Evolutionary conservation across 2,113 vertebrate genomes (phyloP).

Genomic region (Notothenia coriiceps): DNA sequence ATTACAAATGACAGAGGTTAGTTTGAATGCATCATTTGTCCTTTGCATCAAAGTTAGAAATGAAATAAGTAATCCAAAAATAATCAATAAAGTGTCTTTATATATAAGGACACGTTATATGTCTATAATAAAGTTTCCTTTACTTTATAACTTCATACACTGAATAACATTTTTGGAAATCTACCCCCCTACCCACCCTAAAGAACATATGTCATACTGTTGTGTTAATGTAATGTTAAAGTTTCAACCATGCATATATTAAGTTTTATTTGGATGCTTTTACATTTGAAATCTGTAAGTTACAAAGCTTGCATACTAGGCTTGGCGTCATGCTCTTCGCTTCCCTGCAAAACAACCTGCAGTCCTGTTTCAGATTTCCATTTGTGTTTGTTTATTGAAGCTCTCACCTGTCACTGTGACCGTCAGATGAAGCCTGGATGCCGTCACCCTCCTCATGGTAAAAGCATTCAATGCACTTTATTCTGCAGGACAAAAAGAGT

Average conservation of each 20-base stretch:
- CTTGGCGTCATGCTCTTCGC: constrained; percentile 26
- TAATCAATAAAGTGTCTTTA: neutral
- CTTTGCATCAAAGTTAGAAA: constrained; percentile 37
- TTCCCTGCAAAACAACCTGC: constrained; percentile 3
- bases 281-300: neutral
- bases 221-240: neutral
- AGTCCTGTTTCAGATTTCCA: constrained; percentile 1
- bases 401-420: constrained; percentile 75
- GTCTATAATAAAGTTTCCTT: neutral
- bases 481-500: constrained; percentile 55
- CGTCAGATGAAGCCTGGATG: constrained; percentile 45
- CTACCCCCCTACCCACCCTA: too few species aligned
- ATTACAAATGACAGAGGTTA: constrained; percentile 45
- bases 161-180: too few species aligned
- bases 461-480: constrained; percentile 32
- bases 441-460: constrained; percentile 68
- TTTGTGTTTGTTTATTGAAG: constrained; percentile 13
- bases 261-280: neutral
- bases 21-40: constrained; percentile 14
- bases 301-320: neutral
- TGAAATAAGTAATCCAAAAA: constrained; percentile 13
- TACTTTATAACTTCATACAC: neutral
- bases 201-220: neutral
- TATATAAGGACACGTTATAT: neutral
- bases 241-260: neutral